Conservation (phyloP, 2,888 invertebrate genomes). For the Cryptocephalus moraei region DNA sequence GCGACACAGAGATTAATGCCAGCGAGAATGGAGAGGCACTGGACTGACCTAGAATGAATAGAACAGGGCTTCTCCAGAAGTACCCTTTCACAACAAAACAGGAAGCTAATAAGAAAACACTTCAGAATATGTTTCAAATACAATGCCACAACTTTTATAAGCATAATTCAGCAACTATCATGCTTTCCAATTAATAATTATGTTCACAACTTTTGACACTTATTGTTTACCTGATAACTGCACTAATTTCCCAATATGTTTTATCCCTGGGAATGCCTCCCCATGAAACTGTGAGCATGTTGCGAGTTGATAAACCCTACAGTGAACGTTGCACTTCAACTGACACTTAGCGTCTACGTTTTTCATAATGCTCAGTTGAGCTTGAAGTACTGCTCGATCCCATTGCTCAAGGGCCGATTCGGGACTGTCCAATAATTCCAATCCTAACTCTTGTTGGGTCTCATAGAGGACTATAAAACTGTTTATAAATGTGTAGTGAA, state of each 20-base stretch:
- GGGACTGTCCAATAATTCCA: constrained; percentile 56
- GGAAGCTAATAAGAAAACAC: too few relatives aligned
- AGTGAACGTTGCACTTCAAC: constrained; percentile 52
- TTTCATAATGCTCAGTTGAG: constrained; percentile 46
- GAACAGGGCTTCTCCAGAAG: too few relatives aligned
- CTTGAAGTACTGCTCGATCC: constrained; percentile 50
- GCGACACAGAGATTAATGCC: too few relatives aligned
- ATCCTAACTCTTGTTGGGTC: constrained; percentile 54
- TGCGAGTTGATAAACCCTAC: constrained; percentile 56
- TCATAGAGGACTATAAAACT: constrained; percentile 65
- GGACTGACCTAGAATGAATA: too few relatives aligned
- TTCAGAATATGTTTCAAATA: too few relatives aligned
- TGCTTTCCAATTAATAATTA: not conserved
- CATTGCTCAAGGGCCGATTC: constrained; percentile 51
- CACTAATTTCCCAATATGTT: constrained; percentile 61
- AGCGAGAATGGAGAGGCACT: too few relatives aligned
- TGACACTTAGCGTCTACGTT: constrained; percentile 32
- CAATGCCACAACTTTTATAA: too few relatives aligned
- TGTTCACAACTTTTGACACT: not conserved
- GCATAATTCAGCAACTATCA: not conserved
- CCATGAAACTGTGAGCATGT: constrained; percentile 58
- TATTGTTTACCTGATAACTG: constrained; percentile 53
- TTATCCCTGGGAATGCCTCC: constrained; percentile 56
- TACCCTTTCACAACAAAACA: too few relatives aligned
- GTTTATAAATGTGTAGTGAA: constrained; percentile 23